A percentile compares a stretch with the other conserved stretches of the same genome.
phyloP scores from a whole-genome alignment of 2,888 invertebrate species.

The Cyclophora punctaria region DNA sequence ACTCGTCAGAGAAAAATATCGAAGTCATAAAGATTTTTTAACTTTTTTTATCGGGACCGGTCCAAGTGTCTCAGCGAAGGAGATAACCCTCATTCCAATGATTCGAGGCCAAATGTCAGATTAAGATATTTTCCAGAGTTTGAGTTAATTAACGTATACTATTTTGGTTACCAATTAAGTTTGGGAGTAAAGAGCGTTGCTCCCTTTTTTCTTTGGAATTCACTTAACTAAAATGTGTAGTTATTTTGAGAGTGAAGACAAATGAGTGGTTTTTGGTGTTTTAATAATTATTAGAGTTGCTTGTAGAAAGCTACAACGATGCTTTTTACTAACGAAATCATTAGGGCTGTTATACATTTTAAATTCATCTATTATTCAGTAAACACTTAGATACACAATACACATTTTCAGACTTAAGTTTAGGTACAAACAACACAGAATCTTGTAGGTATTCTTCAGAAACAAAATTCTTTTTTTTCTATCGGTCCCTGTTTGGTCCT shows the following conservation, averaged over 20 bases:
- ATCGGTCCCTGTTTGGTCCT: conserved; percentile 46
- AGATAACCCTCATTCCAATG: conserved; percentile 30
- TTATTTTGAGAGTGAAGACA: not conserved
- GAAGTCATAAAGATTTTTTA: conserved; percentile 31
- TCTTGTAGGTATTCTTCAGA: too few relatives aligned
- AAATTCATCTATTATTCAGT: too few relatives aligned
- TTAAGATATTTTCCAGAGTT: conserved; percentile 19
- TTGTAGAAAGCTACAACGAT: too few relatives aligned
- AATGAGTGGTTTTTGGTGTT: too few relatives aligned
- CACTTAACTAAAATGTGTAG: too few relatives aligned
- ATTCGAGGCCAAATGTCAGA: conserved; percentile 22
- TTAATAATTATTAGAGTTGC: too few relatives aligned
- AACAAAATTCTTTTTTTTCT: conserved; percentile 34
- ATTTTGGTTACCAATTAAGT: conserved; percentile 16
- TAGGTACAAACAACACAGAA: too few relatives aligned
- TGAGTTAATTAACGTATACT: conserved; percentile 18
- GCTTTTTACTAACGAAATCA: too few relatives aligned
- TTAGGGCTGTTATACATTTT: too few relatives aligned
- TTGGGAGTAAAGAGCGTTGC: conserved; percentile 1
- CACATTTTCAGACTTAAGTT: too few relatives aligned
- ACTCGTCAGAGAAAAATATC: conserved; percentile 28
- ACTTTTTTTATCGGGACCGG: conserved; percentile 34
- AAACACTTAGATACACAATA: too few relatives aligned
- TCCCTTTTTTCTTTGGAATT: too few relatives aligned
- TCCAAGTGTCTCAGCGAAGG: conserved; percentile 19